Percentiles rank a stretch among this genome's conserved stretches.
phyloP scores from a whole-genome alignment of 2,888 invertebrate species.

The Netelia inedita region DNA sequence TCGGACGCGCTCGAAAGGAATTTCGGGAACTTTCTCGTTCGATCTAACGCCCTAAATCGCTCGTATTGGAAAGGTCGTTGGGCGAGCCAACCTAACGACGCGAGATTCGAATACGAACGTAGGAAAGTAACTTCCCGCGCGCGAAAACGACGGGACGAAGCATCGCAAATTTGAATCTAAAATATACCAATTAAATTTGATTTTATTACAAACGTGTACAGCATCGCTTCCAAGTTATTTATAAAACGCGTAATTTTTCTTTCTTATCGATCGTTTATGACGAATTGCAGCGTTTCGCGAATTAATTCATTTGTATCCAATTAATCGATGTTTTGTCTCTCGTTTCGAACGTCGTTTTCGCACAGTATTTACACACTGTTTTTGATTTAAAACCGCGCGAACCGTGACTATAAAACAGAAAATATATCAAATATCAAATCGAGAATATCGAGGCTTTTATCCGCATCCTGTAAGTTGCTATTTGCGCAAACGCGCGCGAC shows the following conservation, averaged over 20 bases:
- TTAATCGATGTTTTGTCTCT: not conserved
- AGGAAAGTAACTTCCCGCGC: too few relatives aligned
- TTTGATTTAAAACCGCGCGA: too few relatives aligned
- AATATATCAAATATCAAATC: not conserved
- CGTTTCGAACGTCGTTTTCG: too few relatives aligned
- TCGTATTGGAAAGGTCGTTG: not conserved
- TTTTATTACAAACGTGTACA: too few relatives aligned
- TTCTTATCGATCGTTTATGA: not conserved
- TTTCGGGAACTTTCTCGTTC: not conserved
- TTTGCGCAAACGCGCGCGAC: constrained; percentile 72
- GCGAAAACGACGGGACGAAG: too few relatives aligned
- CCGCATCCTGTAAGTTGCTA: constrained; percentile 78
- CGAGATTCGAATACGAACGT: too few relatives aligned
- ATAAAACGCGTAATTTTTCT: too few relatives aligned
- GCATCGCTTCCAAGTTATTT: too few relatives aligned
- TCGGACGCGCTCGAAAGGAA: not conserved
- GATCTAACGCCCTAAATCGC: not conserved
- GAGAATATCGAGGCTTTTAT: constrained; percentile 70
- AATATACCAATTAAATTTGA: too few relatives aligned
- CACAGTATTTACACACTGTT: too few relatives aligned
- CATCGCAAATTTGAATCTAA: too few relatives aligned
- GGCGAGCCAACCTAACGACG: not conserved
- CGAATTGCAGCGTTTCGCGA: constrained; percentile 3
- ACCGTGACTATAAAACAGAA: too few relatives aligned
- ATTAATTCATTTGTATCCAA: not conserved